Evolutionary conservation across 2,888 invertebrate species (phyloP).

Genomic region (Magallana nippona): DNA sequence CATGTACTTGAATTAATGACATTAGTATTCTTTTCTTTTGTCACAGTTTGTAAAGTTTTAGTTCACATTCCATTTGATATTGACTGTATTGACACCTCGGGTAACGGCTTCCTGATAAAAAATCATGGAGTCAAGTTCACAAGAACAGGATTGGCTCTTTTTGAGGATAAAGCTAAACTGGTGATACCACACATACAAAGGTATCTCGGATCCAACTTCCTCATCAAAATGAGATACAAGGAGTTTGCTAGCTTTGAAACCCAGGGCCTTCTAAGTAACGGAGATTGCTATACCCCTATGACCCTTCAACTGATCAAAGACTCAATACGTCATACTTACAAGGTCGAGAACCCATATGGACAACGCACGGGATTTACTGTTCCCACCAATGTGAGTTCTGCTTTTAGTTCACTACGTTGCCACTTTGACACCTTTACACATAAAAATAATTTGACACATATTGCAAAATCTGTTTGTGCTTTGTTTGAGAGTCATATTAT

Average conservation of each 20-base stretch:
- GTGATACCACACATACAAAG: conserved; percentile 47
- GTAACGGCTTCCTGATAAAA: conserved; percentile 46
- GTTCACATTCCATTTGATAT: conserved; percentile 55
- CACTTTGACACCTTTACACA: no score
- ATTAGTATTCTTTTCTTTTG: background rate
- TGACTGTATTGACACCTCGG: conserved; percentile 52
- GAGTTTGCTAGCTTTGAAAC: conserved; percentile 34
- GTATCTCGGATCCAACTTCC: conserved; percentile 38
- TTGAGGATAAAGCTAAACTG: conserved; percentile 55
- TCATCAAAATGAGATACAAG: conserved; percentile 45
- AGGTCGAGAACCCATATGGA: conserved; percentile 29
- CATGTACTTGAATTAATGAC: no score
- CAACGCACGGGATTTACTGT: conserved; percentile 35
- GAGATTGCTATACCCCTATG: conserved; percentile 43
- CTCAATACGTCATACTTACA: conserved; percentile 39
- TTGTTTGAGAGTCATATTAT: no score
- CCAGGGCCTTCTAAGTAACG: conserved; percentile 48
- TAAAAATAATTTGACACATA: no score
- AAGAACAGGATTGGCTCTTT: conserved; percentile 56
- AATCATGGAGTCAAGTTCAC: conserved; percentile 59
- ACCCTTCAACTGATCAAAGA: conserved; percentile 47
- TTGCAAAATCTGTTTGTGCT: no score
- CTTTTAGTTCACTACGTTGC: no score
- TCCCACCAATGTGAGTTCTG: conserved; percentile 39
- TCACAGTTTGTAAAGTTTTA: conserved; percentile 56